Evolutionary conservation across 2,797 vertebrate genomes (phyloP).

Genomic region (Pempheris klunzingeri): DNA sequence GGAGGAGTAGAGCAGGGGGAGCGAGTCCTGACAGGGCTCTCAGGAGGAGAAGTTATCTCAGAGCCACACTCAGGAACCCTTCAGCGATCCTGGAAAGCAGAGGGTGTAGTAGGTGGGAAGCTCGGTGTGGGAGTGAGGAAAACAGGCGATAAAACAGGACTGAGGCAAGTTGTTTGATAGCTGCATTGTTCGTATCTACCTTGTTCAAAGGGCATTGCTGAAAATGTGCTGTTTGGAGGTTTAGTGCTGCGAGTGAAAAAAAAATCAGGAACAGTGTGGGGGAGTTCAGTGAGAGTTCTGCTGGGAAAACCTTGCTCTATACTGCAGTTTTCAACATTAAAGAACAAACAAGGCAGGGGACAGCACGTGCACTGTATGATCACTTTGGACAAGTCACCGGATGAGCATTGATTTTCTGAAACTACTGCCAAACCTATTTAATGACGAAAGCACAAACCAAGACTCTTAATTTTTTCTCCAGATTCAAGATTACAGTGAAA

Average conservation of each 20-base stretch:
- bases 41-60: conserved; percentile 50
- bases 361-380: not conserved
- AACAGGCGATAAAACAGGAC: conserved; percentile 15
- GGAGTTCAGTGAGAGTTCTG: conserved; percentile 48
- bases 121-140: conserved; percentile 36
- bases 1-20: conserved; percentile 27
- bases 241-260: conserved; percentile 33
- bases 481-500: conserved; percentile 11
- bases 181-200: conserved; percentile 50
- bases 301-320: conserved; percentile 33
- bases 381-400: conserved; percentile 18
- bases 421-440: conserved; percentile 14
- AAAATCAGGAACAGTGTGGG: conserved; percentile 35
- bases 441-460: conserved; percentile 52
- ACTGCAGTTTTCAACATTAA: conserved; percentile 26
- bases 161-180: conserved; percentile 54
- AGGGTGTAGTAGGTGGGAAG: conserved; percentile 25
- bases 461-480: conserved; percentile 21
- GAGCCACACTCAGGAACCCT: conserved; percentile 36
- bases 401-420: conserved; percentile 28
- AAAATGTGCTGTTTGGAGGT: conserved; percentile 36
- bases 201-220: conserved; percentile 46
- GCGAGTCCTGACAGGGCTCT: conserved; percentile 32
- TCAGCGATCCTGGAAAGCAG: conserved; percentile 44
- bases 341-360: conserved; percentile 14